These are phyloP conservation scores for Plodia interpunctella DNA, from an alignment of 1,140 invertebrate genomes.

Conservation along the genomic window DNA sequence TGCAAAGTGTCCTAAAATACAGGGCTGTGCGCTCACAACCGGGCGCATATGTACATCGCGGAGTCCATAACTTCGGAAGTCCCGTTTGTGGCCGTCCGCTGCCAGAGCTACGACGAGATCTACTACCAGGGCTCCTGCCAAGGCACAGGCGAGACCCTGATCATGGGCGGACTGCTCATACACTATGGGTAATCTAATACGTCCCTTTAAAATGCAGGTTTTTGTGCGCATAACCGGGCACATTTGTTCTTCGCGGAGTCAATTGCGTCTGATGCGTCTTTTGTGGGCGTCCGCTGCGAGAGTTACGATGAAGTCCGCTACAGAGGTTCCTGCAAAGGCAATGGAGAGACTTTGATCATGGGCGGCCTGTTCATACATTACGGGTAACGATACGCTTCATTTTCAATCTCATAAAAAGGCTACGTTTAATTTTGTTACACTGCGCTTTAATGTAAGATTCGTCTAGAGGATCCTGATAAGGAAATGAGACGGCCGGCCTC, in stretches of 20 bases:
- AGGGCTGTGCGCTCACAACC: constrained; percentile 77
- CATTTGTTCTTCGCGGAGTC: constrained; percentile 80
- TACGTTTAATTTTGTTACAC: not conserved
- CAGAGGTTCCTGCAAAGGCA: constrained; percentile 71
- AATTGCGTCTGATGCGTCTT: constrained; percentile 61
- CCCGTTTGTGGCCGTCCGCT: constrained; percentile 75
- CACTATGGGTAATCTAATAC: constrained; percentile 66
- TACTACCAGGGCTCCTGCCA: constrained; percentile 73
- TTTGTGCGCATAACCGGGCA: constrained; percentile 78
- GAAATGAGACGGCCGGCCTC: too few relatives aligned
- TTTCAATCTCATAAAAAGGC: not conserved
- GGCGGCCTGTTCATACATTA: constrained; percentile 77
- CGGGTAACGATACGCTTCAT: constrained; percentile 45
- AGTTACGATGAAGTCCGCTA: constrained; percentile 77
- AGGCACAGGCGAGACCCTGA: constrained; percentile 63
- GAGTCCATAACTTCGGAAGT: constrained; percentile 75
- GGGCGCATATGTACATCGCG: constrained; percentile 79
- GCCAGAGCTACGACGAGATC: constrained; percentile 77
- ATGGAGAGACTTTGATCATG: constrained; percentile 72
- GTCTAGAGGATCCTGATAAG: too few relatives aligned
- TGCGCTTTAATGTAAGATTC: too few relatives aligned
- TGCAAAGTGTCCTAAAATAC: constrained; percentile 2
- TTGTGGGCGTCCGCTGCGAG: constrained; percentile 76
- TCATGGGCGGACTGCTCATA: constrained; percentile 78
- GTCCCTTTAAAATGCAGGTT: constrained; percentile 36